Evolutionary conservation across 2,888 invertebrate genomes (phyloP), one percentile per base, ranked within the genome.

Genomic region (Eupelmus urozonus): DNA sequence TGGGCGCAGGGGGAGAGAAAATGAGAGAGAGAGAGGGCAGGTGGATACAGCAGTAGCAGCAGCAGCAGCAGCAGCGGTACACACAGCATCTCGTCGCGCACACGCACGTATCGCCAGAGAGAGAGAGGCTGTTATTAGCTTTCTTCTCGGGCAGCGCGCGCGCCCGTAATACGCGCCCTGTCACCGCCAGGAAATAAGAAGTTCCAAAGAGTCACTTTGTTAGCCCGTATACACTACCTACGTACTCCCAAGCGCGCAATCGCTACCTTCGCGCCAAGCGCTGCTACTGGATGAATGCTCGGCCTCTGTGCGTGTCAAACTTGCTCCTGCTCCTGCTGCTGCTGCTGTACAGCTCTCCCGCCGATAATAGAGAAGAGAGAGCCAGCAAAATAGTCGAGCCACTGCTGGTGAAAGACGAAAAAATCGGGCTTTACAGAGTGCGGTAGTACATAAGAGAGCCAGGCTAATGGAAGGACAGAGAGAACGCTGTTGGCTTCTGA

Each of bases 51-150:
- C 74, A 74, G 78, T 59, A 60, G 69, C 63, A 72, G 78, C 86
- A 86, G 86, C n/a, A n/a, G n/a, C n/a, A n/a, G n/a, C n/a, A n/a
- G n/a, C n/a, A n/a, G 85, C 85, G 87, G 84, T 82, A 79, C 80
- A 80, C 81, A 81, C 77, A 66, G 63, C 76, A 76, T 76, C 67
- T 76, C 67, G 18, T n/a, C 45, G 59, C 69, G 60, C 62, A 60
- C 25, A 60, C 25, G 62, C 55, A 34, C 62, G 55, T 55, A 53
- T 34, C 34, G 34, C 9, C 34, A n/a, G n/a, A n/a, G n/a, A n/a
- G n/a, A n/a, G n/a, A n/a, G n/a, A 66, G 76, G 81, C 86, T 87
- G 87, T 89, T 89, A 89, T 89, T 89, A 89, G 87, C 87, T 87
- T 86, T 87, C 85, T 86, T 86, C 85, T 83, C 65, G 62, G 78